phyloP scores from a whole-genome alignment of 2,797 vertebrate genomes.

The Chelon auratus region DNA sequence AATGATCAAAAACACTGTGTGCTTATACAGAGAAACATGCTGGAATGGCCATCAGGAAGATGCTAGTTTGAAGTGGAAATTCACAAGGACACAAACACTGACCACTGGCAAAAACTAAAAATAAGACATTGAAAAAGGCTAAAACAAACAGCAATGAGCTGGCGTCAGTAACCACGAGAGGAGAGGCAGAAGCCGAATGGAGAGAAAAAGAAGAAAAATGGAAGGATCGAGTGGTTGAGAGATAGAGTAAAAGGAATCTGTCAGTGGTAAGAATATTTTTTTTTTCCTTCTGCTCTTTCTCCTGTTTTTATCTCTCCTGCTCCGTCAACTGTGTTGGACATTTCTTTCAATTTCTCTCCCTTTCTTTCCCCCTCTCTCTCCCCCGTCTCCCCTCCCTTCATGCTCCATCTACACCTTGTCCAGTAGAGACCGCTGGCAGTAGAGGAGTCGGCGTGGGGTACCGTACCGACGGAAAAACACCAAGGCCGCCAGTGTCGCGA shows the following conservation, averaged over 20 bases:
- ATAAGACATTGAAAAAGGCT: slow-evolving; percentile 78
- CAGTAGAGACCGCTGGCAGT: slow-evolving; percentile 89
- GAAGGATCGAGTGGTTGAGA: slow-evolving; percentile 62
- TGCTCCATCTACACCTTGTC: slow-evolving; percentile 84
- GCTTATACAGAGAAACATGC: slow-evolving; percentile 61
- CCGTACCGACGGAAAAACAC: slow-evolving; percentile 91
- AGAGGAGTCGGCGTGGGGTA: slow-evolving; percentile 91
- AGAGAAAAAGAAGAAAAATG: slow-evolving; percentile 41
- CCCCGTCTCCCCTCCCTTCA: slow-evolving; percentile 14
- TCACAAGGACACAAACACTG: slow-evolving; percentile 75
- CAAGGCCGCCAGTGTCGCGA: slow-evolving; percentile 86
- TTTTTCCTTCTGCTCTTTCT: slow-evolving; percentile 60
- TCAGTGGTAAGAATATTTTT: slow-evolving; percentile 69
- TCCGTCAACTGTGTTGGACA: slow-evolving; percentile 38
- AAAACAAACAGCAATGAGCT: slow-evolving; percentile 88
- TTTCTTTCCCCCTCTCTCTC: slow-evolving; percentile 26
- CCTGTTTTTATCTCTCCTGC: slow-evolving; percentile 32
- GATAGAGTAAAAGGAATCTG: slow-evolving; percentile 70
- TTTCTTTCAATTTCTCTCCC: slow-evolving; percentile 37
- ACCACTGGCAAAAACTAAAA: slow-evolving; percentile 68
- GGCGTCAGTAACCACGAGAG: slow-evolving; percentile 79
- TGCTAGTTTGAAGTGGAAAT: slow-evolving; percentile 68
- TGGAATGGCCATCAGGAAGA: slow-evolving; percentile 43
- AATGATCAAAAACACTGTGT: slow-evolving; percentile 33
- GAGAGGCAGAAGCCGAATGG: slow-evolving; percentile 46